A percentile compares a stretch with the other conserved stretches of the same genome.
These are phyloP conservation scores for Larimichthys polyactis DNA, from an alignment of 2,113 vertebrate species.

Conservation along the genomic window DNA sequence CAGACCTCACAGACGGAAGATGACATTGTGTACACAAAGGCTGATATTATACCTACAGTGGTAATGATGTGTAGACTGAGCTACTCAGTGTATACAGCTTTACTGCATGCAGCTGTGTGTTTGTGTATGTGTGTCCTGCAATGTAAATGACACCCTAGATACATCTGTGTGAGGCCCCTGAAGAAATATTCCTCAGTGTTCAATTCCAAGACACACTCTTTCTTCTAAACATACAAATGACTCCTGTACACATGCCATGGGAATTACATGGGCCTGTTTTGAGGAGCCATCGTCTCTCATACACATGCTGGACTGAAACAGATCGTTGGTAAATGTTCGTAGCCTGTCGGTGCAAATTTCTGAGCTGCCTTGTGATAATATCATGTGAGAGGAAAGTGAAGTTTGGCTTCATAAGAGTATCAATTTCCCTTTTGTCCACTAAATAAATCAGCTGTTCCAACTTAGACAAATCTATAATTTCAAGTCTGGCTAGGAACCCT, in stretches of 20 bases:
- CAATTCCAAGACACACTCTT: not conserved
- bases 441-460: not conserved
- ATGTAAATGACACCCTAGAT: not conserved
- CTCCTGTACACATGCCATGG: constrained; percentile 21
- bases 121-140: not conserved
- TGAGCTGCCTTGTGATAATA: not conserved
- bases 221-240: constrained; percentile 18
- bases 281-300: not conserved
- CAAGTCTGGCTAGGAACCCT: not conserved
- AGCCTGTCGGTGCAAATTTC: not conserved
- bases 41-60: constrained; percentile 4
- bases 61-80: constrained; percentile 1
- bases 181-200: constrained; percentile 3
- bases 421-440: not conserved
- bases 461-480: not conserved
- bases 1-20: constrained; percentile 21
- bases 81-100: constrained; percentile 4
- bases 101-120: constrained; percentile 6
- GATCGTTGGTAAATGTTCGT: not conserved
- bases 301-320: not conserved
- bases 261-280: constrained; percentile 18
- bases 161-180: not conserved
- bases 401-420: not conserved
- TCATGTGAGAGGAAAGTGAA: not conserved
- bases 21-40: constrained; percentile 14